phyloP scores from a whole-genome alignment of 30 jellyfish, hydroid and myxozoan genomes.

The Phacellophora camtschatica region DNA sequence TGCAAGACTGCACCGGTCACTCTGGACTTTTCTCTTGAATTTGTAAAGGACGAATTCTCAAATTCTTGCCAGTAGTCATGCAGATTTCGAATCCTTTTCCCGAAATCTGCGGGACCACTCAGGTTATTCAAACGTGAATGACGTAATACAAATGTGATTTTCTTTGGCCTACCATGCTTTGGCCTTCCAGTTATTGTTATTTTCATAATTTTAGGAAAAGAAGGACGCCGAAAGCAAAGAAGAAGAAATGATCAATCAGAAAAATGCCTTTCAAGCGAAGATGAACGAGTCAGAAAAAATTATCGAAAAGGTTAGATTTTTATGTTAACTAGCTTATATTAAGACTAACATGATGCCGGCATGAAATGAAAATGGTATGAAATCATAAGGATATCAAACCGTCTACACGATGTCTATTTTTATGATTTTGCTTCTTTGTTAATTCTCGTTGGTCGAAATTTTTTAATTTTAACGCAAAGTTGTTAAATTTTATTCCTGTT shows the following conservation, averaged over 20 bases:
- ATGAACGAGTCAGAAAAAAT: conserved; percentile 9
- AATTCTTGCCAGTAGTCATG: no score
- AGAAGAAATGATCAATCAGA: conserved; percentile 26
- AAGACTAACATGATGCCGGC: not conserved
- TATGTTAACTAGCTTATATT: not conserved
- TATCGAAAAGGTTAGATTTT: not conserved
- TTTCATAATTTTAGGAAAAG: conserved; percentile 24
- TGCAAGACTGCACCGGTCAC: no score
- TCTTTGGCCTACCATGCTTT: no score
- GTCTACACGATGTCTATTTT: not conserved
- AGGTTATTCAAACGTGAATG: no score
- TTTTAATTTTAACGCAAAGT: no score
- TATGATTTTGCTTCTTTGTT: not conserved
- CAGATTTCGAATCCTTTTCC: no score
- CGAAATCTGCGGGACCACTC: no score
- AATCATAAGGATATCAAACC: not conserved
- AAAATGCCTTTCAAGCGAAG: conserved; percentile 3
- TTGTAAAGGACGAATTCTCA: no score
- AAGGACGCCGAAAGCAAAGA: not conserved
- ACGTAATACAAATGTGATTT: no score
- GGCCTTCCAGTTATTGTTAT: no score
- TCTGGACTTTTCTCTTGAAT: no score
- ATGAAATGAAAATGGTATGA: not conserved
- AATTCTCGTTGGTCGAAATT: not conserved
- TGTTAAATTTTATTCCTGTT: not conserved